phyloP scores from a whole-genome alignment of 2,797 vertebrate genomes.

The Florisuga fusca region DNA sequence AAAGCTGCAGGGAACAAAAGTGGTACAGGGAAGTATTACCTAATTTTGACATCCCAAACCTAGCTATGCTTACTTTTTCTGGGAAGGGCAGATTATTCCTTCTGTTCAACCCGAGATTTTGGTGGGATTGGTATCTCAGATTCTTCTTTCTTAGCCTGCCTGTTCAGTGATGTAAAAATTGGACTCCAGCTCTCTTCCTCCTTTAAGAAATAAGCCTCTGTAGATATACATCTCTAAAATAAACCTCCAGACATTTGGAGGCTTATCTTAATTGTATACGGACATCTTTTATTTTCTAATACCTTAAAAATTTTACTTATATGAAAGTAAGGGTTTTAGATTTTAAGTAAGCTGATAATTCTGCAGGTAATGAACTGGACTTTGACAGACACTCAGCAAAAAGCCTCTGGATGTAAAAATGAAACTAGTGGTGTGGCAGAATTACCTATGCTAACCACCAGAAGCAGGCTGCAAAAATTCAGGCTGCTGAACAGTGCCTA shows the following conservation, averaged over 20 bases:
- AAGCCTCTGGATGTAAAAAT: background rate
- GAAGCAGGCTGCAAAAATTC: background rate
- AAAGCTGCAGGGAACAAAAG: background rate
- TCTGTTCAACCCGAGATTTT: background rate
- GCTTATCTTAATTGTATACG: background rate
- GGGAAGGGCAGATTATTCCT: background rate
- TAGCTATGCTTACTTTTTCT: background rate
- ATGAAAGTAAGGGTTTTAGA: background rate
- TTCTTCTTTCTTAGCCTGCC: background rate
- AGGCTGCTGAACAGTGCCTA: background rate
- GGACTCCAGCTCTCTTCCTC: background rate
- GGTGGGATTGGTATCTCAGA: background rate
- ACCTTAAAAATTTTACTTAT: background rate
- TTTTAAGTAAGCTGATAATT: background rate
- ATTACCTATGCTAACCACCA: background rate
- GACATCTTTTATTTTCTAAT: background rate
- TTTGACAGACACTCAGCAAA: background rate
- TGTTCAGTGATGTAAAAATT: background rate
- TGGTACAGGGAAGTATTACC: background rate
- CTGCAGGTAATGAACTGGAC: background rate
- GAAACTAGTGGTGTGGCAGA: background rate
- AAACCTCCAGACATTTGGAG: background rate
- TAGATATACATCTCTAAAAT: background rate
- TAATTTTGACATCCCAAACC: background rate
- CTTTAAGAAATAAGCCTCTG: background rate